Base-by-base conservation (phyloP, 30 jellyfish, hydroid and myxozoan species). In the Hydra vulgaris region DNA sequence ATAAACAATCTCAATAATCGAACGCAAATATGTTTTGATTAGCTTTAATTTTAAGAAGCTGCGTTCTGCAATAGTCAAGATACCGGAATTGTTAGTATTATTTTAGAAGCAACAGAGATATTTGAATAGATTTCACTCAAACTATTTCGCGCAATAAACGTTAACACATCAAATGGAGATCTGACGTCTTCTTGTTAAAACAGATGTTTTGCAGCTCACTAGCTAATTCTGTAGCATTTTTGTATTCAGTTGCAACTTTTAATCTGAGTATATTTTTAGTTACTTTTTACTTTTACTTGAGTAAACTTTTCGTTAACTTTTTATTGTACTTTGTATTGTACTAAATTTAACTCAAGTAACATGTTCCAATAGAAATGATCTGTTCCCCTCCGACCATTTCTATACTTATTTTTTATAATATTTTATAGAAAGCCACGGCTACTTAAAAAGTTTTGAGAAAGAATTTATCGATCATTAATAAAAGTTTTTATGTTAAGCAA, bases 121-220 rank as follows among this genome's bases (percentile, higher is more conserved):
- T 40, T 40, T 12, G 61, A 40, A 40, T 40, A 40, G 61, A 40
- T 40, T 40, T 40, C 61, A 40, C 8, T 12, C 61, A 40, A 40
- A 40, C 12, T 12, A 69, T 5, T 69, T 40, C 12, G 61, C 61
- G 61, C 61, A 40, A 40, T 40, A 40, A 40, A 40, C 61, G 61
- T 40, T 40, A 40, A 40, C 61, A 40, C 12, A 40, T 40, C 61
- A 40, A 40, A 40, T 40, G 61, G 61, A 40, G 61, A 20, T 69
- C 76, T 69, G 76, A 20, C 76, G 27, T 69, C 27, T 69, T 69
- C 76, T 69, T 69, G 76, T 69, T 3, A 15, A 69, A 20, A 20
- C 27, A 20, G 25, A 69, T 69, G 25, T 40, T 40, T 40, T 12
- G 61, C 61, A 40, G 61, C 61, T 40, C 61, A 40, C 61, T 40